Evolutionary conservation across 2,888 invertebrate species (phyloP).

Genomic region (Platerodrilus igneus): DNA sequence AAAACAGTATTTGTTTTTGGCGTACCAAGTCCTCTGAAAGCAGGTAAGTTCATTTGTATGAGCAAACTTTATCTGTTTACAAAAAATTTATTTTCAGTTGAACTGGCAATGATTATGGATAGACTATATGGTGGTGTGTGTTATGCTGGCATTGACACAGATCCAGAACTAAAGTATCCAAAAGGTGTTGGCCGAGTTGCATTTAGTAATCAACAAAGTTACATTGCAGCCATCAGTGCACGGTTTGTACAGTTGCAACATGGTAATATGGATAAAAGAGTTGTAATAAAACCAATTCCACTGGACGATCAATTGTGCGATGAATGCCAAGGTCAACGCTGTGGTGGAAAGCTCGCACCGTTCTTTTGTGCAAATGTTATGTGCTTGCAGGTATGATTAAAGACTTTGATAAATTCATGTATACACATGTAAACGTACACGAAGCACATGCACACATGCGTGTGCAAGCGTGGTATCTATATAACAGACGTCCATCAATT

Average conservation of each 20-base stretch:
- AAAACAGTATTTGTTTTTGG: constrained; percentile 99
- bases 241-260: constrained; percentile 97
- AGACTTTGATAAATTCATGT: too few species aligned
- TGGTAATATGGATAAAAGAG: constrained; percentile 96
- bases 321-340: constrained; percentile 97
- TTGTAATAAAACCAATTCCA: constrained; percentile 93
- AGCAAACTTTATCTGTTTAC: too few species aligned
- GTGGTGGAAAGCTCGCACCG: constrained; percentile 97
- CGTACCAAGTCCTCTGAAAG: constrained; percentile 94
- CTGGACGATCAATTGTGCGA: too few species aligned
- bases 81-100: constrained; percentile 67
- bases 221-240: constrained; percentile 97
- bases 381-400: constrained; percentile 90
- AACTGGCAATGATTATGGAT: constrained; percentile 98
- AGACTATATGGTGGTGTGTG: constrained; percentile 96
- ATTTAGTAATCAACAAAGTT: constrained; percentile 97
- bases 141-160: too few species aligned
- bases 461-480: too few species aligned
- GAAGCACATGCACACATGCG: too few species aligned
- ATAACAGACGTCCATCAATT: too few species aligned
- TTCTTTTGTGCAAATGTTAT: constrained; percentile 99
- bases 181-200: constrained; percentile 98
- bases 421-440: too few species aligned
- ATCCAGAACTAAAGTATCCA: constrained; percentile 98
- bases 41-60: constrained; percentile 64